Evolutionary conservation across 1,140 invertebrate genomes (phyloP).

Genomic region (Diabrotica undecimpunctata): DNA sequence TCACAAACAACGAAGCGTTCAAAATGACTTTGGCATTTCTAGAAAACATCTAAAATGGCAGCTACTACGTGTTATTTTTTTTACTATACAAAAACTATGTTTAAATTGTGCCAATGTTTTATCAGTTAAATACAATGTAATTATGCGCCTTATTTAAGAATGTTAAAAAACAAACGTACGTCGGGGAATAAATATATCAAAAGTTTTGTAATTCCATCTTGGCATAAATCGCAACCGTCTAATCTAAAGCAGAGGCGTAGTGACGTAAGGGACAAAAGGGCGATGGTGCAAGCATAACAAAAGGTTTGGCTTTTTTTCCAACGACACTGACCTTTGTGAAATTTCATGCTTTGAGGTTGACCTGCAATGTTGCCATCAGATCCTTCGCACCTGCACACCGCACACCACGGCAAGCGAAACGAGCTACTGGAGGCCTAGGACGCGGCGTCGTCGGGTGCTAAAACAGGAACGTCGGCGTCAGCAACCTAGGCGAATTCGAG

Average conservation of each 20-base stretch:
- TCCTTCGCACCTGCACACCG: constrained; percentile 29
- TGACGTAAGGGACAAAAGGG: constrained; percentile 8
- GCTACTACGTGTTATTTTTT: too few relatives aligned
- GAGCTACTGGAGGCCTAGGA: constrained; percentile 28
- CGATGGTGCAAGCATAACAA: constrained; percentile 7
- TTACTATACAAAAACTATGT: too few relatives aligned
- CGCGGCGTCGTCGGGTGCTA: constrained; percentile 21
- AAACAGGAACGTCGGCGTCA: constrained; percentile 35
- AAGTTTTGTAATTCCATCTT: too few relatives aligned
- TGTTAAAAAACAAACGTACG: too few relatives aligned
- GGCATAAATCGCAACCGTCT: too few relatives aligned
- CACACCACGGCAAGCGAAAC: constrained; percentile 6
- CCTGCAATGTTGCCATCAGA: constrained; percentile 29
- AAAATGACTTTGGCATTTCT: too few relatives aligned
- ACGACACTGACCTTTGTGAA: constrained; percentile 27
- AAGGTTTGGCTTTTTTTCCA: constrained; percentile 5
- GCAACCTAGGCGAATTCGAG: constrained; percentile 11
- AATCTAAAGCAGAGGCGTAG: constrained; percentile 3
- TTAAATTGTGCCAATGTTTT: too few relatives aligned
- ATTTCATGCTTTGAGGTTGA: constrained; percentile 24
- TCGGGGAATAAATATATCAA: too few relatives aligned
- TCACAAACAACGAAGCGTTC: too few relatives aligned
- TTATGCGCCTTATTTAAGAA: too few relatives aligned
- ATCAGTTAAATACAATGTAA: too few relatives aligned
- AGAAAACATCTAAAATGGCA: too few relatives aligned